Percentiles rank a stretch among this genome's conserved stretches.
These are phyloP conservation scores for Allobates femoralis DNA, from an alignment of 2,797 vertebrate species.

Conservation along the genomic window DNA sequence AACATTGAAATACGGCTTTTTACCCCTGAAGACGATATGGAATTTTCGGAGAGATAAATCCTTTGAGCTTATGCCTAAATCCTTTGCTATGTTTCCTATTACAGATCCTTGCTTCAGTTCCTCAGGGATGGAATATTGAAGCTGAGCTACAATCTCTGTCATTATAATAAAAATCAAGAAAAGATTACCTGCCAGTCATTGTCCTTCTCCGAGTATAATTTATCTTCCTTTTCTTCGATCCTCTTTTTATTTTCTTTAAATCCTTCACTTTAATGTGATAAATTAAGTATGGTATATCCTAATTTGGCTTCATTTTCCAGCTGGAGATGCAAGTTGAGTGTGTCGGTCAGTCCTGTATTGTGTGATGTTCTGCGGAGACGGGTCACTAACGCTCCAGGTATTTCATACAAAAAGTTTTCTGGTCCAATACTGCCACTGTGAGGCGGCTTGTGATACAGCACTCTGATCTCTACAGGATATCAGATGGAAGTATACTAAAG, in stretches of 20 bases:
- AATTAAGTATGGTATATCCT: neutral
- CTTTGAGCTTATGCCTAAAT: slow-evolving; percentile 64
- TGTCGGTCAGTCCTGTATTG: neutral
- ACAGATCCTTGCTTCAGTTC: slow-evolving; percentile 64
- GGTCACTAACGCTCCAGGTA: neutral
- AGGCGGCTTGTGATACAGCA: slow-evolving; percentile 3
- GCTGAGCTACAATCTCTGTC: slow-evolving; percentile 61
- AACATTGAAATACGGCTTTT: slow-evolving; percentile 25
- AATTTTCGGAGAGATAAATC: slow-evolving; percentile 64
- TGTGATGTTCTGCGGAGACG: neutral
- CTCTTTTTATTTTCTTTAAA: neutral
- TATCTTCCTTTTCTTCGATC: neutral
- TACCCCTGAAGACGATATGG: slow-evolving; percentile 2
- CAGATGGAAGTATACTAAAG: neutral
- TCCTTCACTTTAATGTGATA: neutral
- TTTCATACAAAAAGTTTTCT: neutral
- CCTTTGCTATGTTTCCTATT: slow-evolving; percentile 70
- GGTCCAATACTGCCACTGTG: slow-evolving; percentile 16
- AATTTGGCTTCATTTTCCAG: neutral
- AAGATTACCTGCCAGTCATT: slow-evolving; percentile 34
- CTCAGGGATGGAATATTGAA: slow-evolving; percentile 35
- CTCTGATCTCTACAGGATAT: neutral
- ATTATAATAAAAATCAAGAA: slow-evolving; percentile 8
- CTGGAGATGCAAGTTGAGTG: neutral
- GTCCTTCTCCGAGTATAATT: neutral